These are phyloP conservation scores for Melanotaenia boesemani DNA, from an alignment of 2,797 vertebrate species.

Conservation along the genomic window DNA sequence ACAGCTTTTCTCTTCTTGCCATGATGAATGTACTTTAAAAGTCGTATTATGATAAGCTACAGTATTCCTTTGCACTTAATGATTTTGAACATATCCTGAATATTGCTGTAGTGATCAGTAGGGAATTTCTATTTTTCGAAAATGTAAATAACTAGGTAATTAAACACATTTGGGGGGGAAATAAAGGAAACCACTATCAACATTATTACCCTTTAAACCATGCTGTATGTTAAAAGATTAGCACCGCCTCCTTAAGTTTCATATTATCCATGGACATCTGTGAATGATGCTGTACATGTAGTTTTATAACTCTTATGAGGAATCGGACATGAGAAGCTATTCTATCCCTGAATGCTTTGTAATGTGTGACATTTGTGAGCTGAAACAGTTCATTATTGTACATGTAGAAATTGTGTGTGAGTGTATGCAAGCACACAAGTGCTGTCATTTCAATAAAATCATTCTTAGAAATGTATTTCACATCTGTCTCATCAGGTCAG, in stretches of 20 bases:
- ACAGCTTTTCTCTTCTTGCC: slow-evolving; percentile 27
- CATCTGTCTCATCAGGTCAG: slow-evolving; percentile 13
- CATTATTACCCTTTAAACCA: slow-evolving; percentile 15
- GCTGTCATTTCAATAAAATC: slow-evolving; percentile 66
- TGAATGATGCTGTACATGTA: slow-evolving; percentile 8
- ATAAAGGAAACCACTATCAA: neutral
- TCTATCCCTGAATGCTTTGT: slow-evolving; percentile 34
- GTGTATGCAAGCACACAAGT: slow-evolving; percentile 20
- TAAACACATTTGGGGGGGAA: slow-evolving; percentile 7
- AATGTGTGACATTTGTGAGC: slow-evolving; percentile 52
- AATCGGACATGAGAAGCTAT: slow-evolving; percentile 22
- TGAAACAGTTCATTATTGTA: slow-evolving; percentile 20
- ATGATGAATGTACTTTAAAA: slow-evolving; percentile 75
- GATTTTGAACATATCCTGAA: slow-evolving; percentile 61
- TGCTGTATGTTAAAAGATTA: slow-evolving; percentile 26
- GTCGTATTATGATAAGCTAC: slow-evolving; percentile 60
- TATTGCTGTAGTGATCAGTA: slow-evolving; percentile 44
- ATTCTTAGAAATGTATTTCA: slow-evolving; percentile 43
- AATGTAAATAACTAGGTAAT: slow-evolving; percentile 22
- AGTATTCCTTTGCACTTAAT: slow-evolving; percentile 68
- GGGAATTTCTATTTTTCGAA: slow-evolving; percentile 65
- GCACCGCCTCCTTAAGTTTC: slow-evolving; percentile 2
- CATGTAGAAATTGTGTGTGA: slow-evolving; percentile 29
- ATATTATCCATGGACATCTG: slow-evolving; percentile 21
- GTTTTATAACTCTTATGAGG: neutral